These are phyloP conservation scores for Nycticryphes semicollaris DNA, from an alignment of 2,113 vertebrate genomes.

Conservation along the genomic window DNA sequence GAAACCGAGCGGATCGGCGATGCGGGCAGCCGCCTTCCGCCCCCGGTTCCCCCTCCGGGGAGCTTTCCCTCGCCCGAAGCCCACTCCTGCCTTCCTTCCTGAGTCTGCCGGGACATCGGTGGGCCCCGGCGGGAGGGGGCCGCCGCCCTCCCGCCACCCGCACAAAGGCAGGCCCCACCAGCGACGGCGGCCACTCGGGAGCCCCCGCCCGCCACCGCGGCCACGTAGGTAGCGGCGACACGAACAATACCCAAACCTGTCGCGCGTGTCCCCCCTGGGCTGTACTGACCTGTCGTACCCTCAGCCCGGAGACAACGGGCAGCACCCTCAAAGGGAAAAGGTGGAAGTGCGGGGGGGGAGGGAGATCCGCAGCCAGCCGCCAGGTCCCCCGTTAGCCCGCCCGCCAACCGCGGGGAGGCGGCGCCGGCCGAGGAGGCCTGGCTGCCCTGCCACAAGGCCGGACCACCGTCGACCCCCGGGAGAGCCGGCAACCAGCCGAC, in stretches of 20 bases:
- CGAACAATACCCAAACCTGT: not conserved
- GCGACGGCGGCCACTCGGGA: not conserved
- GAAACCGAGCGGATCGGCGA: not conserved
- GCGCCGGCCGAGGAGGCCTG: not conserved
- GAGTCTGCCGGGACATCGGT: not conserved
- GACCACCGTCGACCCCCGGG: not conserved
- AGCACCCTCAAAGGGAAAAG: not conserved
- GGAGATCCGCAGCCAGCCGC: not conserved
- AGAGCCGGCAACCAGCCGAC: not conserved
- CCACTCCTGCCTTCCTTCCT: not conserved
- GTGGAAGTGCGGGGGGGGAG: fast-evolving
- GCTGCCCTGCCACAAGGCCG: not conserved
- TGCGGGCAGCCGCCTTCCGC: no score
- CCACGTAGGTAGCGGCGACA: not conserved
- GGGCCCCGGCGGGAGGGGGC: not conserved
- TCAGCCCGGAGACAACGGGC: not conserved
- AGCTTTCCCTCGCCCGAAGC: not conserved
- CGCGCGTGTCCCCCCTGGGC: not conserved
- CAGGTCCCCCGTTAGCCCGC: not conserved
- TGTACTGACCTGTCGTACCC: not conserved
- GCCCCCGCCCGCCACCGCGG: not conserved
- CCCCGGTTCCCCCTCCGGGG: no score
- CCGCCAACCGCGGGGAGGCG: not conserved
- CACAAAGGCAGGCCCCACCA: not conserved
- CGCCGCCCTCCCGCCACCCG: not conserved